Percentiles rank a stretch among this genome's conserved stretches.
Evolutionary conservation across 1,140 invertebrate species (phyloP).

Genomic region (Parasteatoda tepidariorum): DNA sequence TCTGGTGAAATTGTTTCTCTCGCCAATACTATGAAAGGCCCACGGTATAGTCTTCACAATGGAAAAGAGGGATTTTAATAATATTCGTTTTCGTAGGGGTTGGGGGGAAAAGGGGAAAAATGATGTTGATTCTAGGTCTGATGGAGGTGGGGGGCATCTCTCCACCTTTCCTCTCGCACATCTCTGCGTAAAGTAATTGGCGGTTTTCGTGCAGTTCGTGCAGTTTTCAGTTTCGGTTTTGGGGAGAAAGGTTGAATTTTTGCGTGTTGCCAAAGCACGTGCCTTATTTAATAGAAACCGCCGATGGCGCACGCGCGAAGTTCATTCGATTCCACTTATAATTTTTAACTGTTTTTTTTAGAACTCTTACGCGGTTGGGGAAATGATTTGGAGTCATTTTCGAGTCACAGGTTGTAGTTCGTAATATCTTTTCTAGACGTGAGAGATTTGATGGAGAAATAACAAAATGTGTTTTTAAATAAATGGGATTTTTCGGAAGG

Average conservation of each 20-base stretch:
- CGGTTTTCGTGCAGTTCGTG: slow-evolving; percentile 54
- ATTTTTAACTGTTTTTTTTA: slow-evolving; percentile 15
- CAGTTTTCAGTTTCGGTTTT: slow-evolving; percentile 44
- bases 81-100: slow-evolving; percentile 27
- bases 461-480: slow-evolving; percentile 8
- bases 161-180: not conserved
- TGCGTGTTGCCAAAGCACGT: slow-evolving; percentile 19
- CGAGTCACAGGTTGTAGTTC: not conserved
- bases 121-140: not conserved
- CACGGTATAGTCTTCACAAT: not conserved
- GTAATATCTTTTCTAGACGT: not conserved
- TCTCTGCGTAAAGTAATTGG: slow-evolving; percentile 42
- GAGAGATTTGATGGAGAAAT: not conserved
- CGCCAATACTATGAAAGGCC: not conserved
- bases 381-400: slow-evolving; percentile 29
- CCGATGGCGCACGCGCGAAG: slow-evolving; percentile 6
- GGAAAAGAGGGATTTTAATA: slow-evolving; percentile 34
- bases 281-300: not conserved
- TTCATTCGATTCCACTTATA: slow-evolving; percentile 56
- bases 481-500: slow-evolving; percentile 14
- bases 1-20: slow-evolving; percentile 53
- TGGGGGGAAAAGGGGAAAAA: not conserved
- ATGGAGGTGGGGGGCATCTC: not conserved
- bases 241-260: slow-evolving; percentile 50
- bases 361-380: not conserved